Evolutionary conservation across 30 jellyfish, hydroid and myxozoan species (phyloP), one percentile per base, ranked within the genome.

Genomic region (Pseudorhiza aurosa): DNA sequence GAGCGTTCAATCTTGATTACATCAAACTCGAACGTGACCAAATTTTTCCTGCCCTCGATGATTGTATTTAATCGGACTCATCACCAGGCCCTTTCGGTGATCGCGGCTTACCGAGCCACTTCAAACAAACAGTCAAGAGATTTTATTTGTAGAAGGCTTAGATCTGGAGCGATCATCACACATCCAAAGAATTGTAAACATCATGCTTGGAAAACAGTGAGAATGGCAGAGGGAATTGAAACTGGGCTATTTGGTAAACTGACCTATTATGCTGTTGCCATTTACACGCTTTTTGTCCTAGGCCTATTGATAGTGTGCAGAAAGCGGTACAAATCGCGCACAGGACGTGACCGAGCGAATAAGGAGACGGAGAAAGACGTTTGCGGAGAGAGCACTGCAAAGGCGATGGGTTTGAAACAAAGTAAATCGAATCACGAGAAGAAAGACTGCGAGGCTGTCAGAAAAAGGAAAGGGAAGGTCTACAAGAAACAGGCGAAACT

Each of bases 181-280:
- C 85, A 35, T 47, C 53, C 53, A 36, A 44, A 22, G 29, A 47
- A 27, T 69, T 32, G 85, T 32, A 72, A 31, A 51, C 51, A 80
- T 80, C 91, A 53, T 45, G 91, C 84, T 65, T 65, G 56, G 91
- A 59, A 30, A 37, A 56, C 77, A 71, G 81, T 72, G 81, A 64
- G 96, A 65, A 77, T 76, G 88, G 86, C 88, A 19, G 89, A 78
- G 85, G 88, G 87, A 29, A 87, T 87, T 55, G 92, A 87, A 87
- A 69, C 77, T 25, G 76, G 70, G 19, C 67, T 72, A 35, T 53
- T 87, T 44, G 96, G 96, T 24, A 76, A 87, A 87, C 17, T 87
- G 32, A 87, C 96, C 39, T 87, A 87, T 68, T 77, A 72, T 76
- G 88, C 96, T 11, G 42, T 76, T 19, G 83, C 69, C 36, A 80